phyloP scores from a whole-genome alignment of 2,113 vertebrate genomes.

The Sylvilagus bachmani region DNA sequence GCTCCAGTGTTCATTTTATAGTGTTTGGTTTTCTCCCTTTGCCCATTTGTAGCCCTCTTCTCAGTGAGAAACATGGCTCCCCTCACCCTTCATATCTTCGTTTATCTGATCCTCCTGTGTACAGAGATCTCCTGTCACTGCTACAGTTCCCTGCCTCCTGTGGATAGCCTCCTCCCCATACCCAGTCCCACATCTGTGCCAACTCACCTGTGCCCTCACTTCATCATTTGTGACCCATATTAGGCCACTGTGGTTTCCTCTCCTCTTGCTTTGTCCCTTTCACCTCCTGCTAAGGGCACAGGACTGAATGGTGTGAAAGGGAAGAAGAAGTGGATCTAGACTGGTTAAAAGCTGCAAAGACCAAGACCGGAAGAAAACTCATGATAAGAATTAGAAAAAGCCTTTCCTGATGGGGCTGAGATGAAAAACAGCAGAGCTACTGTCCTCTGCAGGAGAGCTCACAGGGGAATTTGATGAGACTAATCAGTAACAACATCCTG shows the following conservation, averaged over 20 bases:
- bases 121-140: accelerated
- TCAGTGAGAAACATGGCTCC: background rate
- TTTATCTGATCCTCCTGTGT: background rate
- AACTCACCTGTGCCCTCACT: background rate
- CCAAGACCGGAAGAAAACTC: background rate
- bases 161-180: too few species aligned
- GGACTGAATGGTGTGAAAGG: background rate
- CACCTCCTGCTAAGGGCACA: background rate
- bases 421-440: background rate
- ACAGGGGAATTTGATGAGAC: background rate
- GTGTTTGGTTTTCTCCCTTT: background rate
- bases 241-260: too few species aligned
- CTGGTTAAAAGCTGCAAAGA: background rate
- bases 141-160: background rate
- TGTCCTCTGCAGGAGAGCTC: too few species aligned
- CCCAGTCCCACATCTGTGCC: too few species aligned
- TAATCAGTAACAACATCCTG: background rate
- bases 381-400: background rate
- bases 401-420: background rate
- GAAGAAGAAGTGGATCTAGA: background rate
- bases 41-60: background rate
- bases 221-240: background rate
- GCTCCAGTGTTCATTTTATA: background rate
- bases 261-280: background rate
- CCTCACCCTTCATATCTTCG: background rate